Base-by-base conservation (phyloP, 1,140 invertebrate genomes). In the Grapholita molesta region DNA sequence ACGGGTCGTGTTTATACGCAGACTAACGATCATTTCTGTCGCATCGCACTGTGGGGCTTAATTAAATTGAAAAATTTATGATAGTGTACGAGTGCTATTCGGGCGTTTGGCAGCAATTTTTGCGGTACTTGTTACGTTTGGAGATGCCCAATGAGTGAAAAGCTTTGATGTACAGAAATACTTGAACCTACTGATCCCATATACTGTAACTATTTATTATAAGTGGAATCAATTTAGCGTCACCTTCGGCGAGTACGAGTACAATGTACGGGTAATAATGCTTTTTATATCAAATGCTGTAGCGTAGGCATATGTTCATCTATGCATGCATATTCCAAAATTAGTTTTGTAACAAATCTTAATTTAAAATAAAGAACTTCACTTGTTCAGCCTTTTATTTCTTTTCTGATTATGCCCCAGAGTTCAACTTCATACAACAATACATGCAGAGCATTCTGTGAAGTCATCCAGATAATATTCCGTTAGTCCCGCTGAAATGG, bases 21-120 rank as follows among this genome's bases (percentile, higher is more conserved):
- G 66, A 42, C 55, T 61, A 61, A 61, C 64, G 48, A 69, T 71
- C 30, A 65, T 72, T 53, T 70, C 74, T 82, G 72, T 70, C 72
- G 66, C 67, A 74, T 83, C n/a, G n/a, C n/a, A n/a, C n/a, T n/a
- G n/a, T n/a, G n/a, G 73, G 68, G 52, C 79, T 82, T 83, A 82
- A 84, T 85, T 82, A 84, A 88, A 85, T 86, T 80, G 81, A 82
- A 74, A 75, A 80, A 70, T 82, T 86, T 81, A 87, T 84, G 70
- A 79, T 61, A 55, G 57, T 61, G 21, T 57, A 57, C 71, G 18
- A 53, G 32, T 64, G 18, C 32, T 48, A 66, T 74, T 76, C 67
- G 69, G 67, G 68, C 67, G 69, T 72, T 77, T 72, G 69, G 52
- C 65, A 57, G 18, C 33, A 28, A 12, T 61, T 61, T 21, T 61